Conservation (phyloP, 2,113 vertebrate genomes). For the Antigone vipio region DNA sequence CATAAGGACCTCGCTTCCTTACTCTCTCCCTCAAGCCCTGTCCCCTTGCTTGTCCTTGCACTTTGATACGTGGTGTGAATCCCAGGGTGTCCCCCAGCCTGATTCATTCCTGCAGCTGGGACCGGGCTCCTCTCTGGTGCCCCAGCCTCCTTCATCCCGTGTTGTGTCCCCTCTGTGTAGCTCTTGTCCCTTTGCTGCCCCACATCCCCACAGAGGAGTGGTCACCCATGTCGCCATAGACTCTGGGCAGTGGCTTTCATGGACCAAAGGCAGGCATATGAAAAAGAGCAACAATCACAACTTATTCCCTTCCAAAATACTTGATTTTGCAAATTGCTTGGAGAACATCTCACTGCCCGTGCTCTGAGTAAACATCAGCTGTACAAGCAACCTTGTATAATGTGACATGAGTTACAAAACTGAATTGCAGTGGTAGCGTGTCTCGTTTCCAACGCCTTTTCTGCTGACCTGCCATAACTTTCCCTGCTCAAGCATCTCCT, state of each 20-base stretch:
- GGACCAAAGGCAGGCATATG: background rate
- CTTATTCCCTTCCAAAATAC: accelerated
- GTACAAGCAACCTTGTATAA: background rate
- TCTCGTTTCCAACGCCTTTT: background rate
- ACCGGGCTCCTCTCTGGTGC: accelerated
- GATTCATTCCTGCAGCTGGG: background rate
- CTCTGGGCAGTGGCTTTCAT: accelerated
- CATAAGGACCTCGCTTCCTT: background rate
- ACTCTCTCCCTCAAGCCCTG: background rate
- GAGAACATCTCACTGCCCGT: background rate
- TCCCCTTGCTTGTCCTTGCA: background rate
- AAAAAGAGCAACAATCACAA: background rate
- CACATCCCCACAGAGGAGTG: accelerated
- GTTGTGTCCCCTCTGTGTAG: no score
- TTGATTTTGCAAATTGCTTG: accelerated
- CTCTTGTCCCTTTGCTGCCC: background rate
- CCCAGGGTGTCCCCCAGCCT: background rate
- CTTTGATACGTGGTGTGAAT: background rate
- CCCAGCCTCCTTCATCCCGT: background rate
- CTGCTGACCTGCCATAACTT: no score
- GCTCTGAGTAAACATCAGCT: background rate
- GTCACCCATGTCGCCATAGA: accelerated
- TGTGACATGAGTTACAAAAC: accelerated
- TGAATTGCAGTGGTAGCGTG: accelerated
- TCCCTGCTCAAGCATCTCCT: background rate